A percentile compares a stretch with the other conserved stretches of the same genome.
phyloP scores from a whole-genome alignment of 2,888 invertebrate genomes.

The Ethmia dodecea region DNA sequence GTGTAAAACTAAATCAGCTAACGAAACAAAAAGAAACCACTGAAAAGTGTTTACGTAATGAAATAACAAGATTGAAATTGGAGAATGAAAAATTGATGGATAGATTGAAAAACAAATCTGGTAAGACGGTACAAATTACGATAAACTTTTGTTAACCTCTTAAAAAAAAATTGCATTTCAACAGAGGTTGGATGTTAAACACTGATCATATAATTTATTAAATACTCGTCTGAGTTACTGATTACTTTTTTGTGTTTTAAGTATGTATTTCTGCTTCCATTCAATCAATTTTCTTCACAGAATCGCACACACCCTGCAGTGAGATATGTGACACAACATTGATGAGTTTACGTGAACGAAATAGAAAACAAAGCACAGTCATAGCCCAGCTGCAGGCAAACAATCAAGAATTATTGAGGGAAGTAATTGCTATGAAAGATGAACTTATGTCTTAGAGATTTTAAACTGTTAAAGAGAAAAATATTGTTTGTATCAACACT shows the following conservation, averaged over 20 bases:
- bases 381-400: slow-evolving; percentile 47
- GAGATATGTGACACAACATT: slow-evolving; percentile 46
- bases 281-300: slow-evolving; percentile 21
- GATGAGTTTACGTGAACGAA: slow-evolving; percentile 39
- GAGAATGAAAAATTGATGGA: slow-evolving; percentile 61
- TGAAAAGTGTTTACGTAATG: slow-evolving; percentile 50
- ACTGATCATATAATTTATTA: too few species aligned
- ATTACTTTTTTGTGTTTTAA: background rate
- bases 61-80: slow-evolving; percentile 49
- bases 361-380: slow-evolving; percentile 41
- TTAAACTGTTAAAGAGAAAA: too few species aligned
- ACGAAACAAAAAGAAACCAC: slow-evolving; percentile 57
- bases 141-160: too few species aligned
- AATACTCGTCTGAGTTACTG: too few species aligned
- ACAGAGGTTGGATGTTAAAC: too few species aligned
- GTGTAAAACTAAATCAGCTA: slow-evolving; percentile 43
- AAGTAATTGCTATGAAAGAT: slow-evolving; percentile 47
- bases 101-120: slow-evolving; percentile 47
- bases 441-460: slow-evolving; percentile 39
- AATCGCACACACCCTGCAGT: slow-evolving; percentile 38
- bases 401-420: slow-evolving; percentile 45
- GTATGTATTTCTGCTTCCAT: background rate
- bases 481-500: too few species aligned
- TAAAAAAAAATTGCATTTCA: too few species aligned
- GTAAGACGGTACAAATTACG: too few species aligned